Percentiles rank a stretch among this genome's conserved stretches.
These are phyloP conservation scores for Drosophila sechellia DNA, from an alignment of 1,140 invertebrate genomes.

Conservation along the genomic window DNA sequence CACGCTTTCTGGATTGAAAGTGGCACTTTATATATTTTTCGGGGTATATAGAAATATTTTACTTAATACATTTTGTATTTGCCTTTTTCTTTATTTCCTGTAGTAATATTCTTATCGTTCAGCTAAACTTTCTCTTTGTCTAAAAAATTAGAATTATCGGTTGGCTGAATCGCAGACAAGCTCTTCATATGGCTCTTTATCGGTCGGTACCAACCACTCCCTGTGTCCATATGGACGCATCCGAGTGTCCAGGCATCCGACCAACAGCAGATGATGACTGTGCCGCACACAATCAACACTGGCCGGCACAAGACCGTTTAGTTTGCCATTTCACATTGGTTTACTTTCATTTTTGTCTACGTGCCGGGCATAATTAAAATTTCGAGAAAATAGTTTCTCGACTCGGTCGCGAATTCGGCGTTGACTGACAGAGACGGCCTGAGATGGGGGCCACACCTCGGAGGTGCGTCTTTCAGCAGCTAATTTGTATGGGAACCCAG, in stretches of 20 bases:
- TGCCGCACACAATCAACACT: conserved; percentile 12
- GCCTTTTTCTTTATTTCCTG: too few species aligned
- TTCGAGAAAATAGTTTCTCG: conserved; percentile 73
- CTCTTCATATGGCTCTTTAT: conserved; percentile 13
- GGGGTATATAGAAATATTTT: not conserved
- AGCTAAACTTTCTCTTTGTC: not conserved
- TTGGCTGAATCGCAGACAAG: not conserved
- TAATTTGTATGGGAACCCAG: conserved; percentile 65
- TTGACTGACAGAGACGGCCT: conserved; percentile 23
- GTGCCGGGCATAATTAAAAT: conserved; percentile 76
- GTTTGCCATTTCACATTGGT: conserved; percentile 74
- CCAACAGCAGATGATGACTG: conserved; percentile 19
- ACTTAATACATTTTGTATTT: too few species aligned
- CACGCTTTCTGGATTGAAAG: not conserved
- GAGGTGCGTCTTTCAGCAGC: conserved; percentile 57
- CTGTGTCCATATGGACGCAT: conserved; percentile 10
- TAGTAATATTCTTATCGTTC: not conserved
- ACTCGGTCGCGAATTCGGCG: conserved; percentile 52
- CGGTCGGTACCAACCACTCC: conserved; percentile 10
- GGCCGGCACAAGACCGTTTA: conserved; percentile 34
- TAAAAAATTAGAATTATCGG: conserved; percentile 11
- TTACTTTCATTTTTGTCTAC: conserved; percentile 80
- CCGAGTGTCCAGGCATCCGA: conserved; percentile 10
- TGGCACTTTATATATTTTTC: not conserved
- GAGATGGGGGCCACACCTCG: conserved; percentile 28